Evolutionary conservation across 2,797 vertebrate species (phyloP).

Genomic region (Lepidocolaptes lacrymiger): DNA sequence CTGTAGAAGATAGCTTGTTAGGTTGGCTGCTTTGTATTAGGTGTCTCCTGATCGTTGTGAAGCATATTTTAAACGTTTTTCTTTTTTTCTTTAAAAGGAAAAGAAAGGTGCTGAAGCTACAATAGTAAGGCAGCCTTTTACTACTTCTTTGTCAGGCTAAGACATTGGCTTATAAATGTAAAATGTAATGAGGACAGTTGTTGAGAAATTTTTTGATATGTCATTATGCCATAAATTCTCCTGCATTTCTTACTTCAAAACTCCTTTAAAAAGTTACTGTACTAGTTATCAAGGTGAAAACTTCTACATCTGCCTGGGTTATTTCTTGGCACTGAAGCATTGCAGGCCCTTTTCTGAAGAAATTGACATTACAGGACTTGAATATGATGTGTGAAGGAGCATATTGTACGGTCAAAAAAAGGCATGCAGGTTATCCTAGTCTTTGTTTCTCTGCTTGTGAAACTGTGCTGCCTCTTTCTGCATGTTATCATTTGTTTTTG

Average conservation of each 20-base stretch:
- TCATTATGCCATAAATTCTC: background rate
- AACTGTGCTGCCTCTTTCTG: background rate
- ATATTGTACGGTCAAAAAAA: background rate
- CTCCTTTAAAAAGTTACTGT: background rate
- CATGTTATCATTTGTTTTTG: background rate
- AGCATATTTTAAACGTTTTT: background rate
- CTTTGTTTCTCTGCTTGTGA: background rate
- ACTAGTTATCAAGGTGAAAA: background rate
- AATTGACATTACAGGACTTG: background rate
- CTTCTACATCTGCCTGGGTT: background rate
- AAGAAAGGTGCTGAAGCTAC: background rate
- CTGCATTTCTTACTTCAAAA: background rate
- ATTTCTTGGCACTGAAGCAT: background rate
- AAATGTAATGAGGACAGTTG: background rate
- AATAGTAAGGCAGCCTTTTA: background rate
- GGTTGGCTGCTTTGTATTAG: background rate
- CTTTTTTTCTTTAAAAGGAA: background rate
- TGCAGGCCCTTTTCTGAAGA: background rate
- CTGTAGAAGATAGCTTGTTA: background rate
- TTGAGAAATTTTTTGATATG: background rate
- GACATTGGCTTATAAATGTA: background rate
- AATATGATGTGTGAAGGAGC: background rate
- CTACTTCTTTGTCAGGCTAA: background rate
- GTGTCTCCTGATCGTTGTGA: background rate
- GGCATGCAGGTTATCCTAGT: fast-evolving